Evolutionary conservation across 2,797 vertebrate genomes (phyloP).

Genomic region (Anas georgica): DNA sequence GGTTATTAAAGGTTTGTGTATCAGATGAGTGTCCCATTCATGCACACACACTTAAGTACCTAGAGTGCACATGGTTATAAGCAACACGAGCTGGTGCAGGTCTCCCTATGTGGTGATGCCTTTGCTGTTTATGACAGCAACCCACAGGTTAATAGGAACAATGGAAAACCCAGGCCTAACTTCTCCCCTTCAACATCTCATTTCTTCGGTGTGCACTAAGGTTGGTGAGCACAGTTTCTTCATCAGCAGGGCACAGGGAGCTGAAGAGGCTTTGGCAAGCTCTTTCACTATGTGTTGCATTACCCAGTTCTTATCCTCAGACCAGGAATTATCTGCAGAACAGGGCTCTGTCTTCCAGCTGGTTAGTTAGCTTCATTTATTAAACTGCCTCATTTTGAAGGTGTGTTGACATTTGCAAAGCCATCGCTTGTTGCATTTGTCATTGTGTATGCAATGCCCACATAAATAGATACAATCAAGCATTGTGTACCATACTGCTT

Average conservation of each 20-base stretch:
- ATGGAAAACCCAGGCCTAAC: neutral
- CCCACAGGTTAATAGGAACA: neutral
- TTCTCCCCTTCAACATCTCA: rapidly evolving
- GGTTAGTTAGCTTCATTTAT: neutral
- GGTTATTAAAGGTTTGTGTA: neutral
- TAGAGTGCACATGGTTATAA: rapidly evolving
- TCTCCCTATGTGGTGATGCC: neutral
- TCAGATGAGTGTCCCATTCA: neutral
- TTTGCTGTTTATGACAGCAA: rapidly evolving
- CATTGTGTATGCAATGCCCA: neutral
- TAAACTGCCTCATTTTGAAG: neutral
- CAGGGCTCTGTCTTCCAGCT: neutral
- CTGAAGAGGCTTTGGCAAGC: neutral
- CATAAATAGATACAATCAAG: neutral
- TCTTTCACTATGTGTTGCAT: neutral
- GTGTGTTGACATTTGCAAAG: neutral
- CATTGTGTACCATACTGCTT: neutral
- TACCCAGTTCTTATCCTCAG: neutral
- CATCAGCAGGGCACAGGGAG: neutral
- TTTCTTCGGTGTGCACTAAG: neutral
- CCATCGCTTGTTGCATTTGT: neutral
- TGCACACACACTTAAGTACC: neutral
- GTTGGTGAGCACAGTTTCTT: neutral
- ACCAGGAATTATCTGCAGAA: neutral
- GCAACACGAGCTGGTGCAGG: rapidly evolving